Percentiles rank a stretch among this genome's conserved stretches.
Evolutionary conservation across 2,113 vertebrate genomes (phyloP).

Genomic region (Plecturocebus donacophilus): DNA sequence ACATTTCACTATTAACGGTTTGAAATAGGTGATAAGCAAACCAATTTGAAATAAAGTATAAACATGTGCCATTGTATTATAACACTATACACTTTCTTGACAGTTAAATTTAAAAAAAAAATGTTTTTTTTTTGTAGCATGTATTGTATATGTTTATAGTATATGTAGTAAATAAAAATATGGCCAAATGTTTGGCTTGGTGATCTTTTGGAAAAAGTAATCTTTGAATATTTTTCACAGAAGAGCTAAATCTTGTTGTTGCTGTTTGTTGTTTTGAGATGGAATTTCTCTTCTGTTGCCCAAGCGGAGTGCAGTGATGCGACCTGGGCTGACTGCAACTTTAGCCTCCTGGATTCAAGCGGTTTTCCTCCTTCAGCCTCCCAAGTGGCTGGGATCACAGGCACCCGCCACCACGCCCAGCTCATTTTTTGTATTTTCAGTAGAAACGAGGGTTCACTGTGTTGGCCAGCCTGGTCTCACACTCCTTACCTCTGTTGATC

Average conservation of each 20-base stretch:
- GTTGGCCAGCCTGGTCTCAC: too few relatives aligned
- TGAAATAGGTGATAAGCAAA: conserved; percentile 86
- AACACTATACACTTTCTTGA: conserved; percentile 96
- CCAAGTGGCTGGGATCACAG: too few relatives aligned
- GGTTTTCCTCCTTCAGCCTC: too few relatives aligned
- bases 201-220: conserved; percentile 76
- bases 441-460: too few relatives aligned
- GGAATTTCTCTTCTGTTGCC: too few relatives aligned
- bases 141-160: conserved; percentile 95
- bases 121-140: conserved; percentile 88
- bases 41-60: conserved; percentile 88
- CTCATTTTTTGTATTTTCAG: too few relatives aligned
- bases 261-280: too few relatives aligned
- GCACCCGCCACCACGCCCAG: too few relatives aligned
- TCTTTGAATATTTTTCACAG: conserved; percentile 64
- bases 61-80: conserved; percentile 97
- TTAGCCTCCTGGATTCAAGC: too few relatives aligned
- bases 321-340: too few relatives aligned
- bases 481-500: too few relatives aligned
- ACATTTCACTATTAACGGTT: conserved; percentile 86
- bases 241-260: neutral
- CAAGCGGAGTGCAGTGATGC: too few relatives aligned
- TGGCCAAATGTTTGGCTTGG: conserved; percentile 85
- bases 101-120: conserved; percentile 85
- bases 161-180: conserved; percentile 95